Base-by-base conservation (phyloP, 2,888 invertebrate species). In the Caenorhabditis uteleia region DNA sequence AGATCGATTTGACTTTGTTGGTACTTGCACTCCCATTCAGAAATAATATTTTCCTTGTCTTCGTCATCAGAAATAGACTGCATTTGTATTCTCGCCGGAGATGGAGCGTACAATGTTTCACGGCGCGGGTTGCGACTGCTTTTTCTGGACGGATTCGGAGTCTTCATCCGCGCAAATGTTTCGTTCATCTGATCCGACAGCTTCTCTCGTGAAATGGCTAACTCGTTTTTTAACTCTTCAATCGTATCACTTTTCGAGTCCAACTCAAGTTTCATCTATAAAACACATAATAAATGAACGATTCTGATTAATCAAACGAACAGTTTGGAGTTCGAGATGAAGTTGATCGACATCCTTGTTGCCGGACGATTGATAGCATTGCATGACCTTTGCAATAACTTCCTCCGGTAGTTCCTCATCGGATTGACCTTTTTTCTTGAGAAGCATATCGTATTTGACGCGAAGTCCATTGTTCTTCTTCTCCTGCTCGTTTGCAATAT, bases 51-150 rank as follows among this genome's bases (percentile, higher is more conserved):
- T n/a, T n/a, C n/a, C n/a, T n/a, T n/a, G n/a, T n/a, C n/a, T n/a
- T n/a, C n/a, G n/a, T n/a, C n/a, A n/a, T n/a, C n/a, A n/a, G n/a
- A n/a, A n/a, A n/a, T n/a, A n/a, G n/a, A n/a, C n/a, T n/a, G n/a
- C n/a, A n/a, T n/a, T n/a, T n/a, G n/a, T n/a, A n/a, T n/a, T n/a
- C n/a, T n/a, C n/a, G n/a, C n/a, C n/a, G 54, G 54, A 4, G 64
- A 64, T 12, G 57, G 56, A 5, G 5, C 16, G 36, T 57, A 65
- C 14, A 46, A 26, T 6, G 65, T 65, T 21, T 65, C 58, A 2
- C 65, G 27, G 0, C 58, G 49, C 6, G 34, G 54, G 6, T 44
- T 39, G 38, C 65, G 36, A 3, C 54, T 58, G n/a, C 40, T 43
- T 21, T 42, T 27, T n/a, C 48, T 25, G 8, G 49, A 45, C 1